Evolutionary conservation across 2,797 vertebrate species (phyloP).

Genomic region (Siniperca undulata): DNA sequence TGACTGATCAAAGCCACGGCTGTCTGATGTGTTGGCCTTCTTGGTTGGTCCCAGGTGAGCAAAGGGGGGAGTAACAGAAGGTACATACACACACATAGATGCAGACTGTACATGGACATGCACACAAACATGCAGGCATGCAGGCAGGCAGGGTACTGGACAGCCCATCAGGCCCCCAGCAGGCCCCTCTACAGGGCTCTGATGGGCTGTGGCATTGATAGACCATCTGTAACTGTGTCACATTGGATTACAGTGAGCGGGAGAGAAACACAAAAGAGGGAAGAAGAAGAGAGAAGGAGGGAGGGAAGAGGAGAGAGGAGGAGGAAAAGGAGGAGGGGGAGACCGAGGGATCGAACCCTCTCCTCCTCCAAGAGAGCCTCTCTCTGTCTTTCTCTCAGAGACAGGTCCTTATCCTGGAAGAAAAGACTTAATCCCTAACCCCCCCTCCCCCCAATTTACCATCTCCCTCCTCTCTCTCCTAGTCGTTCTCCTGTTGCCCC

Average conservation of each 20-base stretch:
- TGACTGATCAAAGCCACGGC: conserved; percentile 43
- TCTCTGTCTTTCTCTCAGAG: conserved; percentile 71
- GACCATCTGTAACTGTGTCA: conserved; percentile 92
- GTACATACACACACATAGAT: conserved; percentile 11
- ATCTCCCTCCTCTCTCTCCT: conserved; percentile 46
- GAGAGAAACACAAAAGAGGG: conserved; percentile 74
- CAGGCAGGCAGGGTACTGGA: conserved; percentile 59
- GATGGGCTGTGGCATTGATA: conserved; percentile 89
- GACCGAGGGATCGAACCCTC: conserved; percentile 82
- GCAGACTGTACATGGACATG: not conserved
- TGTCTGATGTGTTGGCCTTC: conserved; percentile 53
- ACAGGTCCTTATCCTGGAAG: conserved; percentile 80
- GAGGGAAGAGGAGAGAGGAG: conserved; percentile 63
- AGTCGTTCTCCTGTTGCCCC: conserved; percentile 7
- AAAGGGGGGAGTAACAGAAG: conserved; percentile 17
- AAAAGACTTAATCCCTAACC: conserved; percentile 82
- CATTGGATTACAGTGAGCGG: conserved; percentile 86
- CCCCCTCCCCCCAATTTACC: conserved; percentile 55
- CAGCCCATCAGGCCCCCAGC: conserved; percentile 83
- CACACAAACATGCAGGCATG: conserved; percentile 13
- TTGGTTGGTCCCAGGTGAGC: conserved; percentile 62
- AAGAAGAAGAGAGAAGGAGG: conserved; percentile 63
- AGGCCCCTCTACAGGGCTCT: conserved; percentile 83
- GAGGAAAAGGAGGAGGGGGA: conserved; percentile 55
- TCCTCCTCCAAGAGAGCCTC: conserved; percentile 75